Base-by-base conservation (phyloP, 2,113 vertebrate species). In the Helogale parvula region DNA sequence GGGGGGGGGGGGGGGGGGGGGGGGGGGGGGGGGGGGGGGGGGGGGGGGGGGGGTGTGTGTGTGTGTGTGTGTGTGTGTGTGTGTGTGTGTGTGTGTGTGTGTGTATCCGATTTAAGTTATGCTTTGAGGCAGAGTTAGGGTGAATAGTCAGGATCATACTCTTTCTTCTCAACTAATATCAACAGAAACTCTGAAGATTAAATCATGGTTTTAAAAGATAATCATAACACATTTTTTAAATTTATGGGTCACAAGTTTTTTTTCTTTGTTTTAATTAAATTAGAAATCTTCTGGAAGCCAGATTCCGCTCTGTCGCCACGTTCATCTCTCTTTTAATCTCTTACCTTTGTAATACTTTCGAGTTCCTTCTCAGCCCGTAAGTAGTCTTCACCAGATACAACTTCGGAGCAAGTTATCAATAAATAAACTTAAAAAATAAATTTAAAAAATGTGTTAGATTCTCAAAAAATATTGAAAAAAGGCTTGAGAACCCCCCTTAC, bases 231-330 rank as follows among this genome's bases (percentile, higher is more conserved):
- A 7, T 27, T 47, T 90, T 74, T 91, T 76, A 38, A 66, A 14
- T 93, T 68, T 50, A 33, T 65, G 33, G 6, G 11, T 95, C 50
- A 17, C 25, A 81, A 21, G 2, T 41, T 50, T 83, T 65, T 92
- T 83, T 66, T 60, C 17, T 81, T 88, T 77, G 81, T 93, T 94
- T 96, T 90, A 23, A 90, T 93, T 27, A 57, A 54, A 45, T 47
- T 69, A 50, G 38, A 94, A 90, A 60, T 76, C 15, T 74, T 82
- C 86, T 69, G 68, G n/a, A 41, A 94, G 71, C 76, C 29, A 80
- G 17, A 80, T 68, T 90, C n/a, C 6, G 16, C 65, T 88, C 35
- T 19, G 14, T 90, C 15, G 10, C 19, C 9, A 4, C 25, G 23
- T 29, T 45, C 8, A n/a, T 76, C 57, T 96, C 47, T 72, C 23